A percentile compares a stretch with the other conserved stretches of the same genome.
Evolutionary conservation across 1,140 invertebrate species (phyloP).

Genomic region (Bombus sibiricus): DNA sequence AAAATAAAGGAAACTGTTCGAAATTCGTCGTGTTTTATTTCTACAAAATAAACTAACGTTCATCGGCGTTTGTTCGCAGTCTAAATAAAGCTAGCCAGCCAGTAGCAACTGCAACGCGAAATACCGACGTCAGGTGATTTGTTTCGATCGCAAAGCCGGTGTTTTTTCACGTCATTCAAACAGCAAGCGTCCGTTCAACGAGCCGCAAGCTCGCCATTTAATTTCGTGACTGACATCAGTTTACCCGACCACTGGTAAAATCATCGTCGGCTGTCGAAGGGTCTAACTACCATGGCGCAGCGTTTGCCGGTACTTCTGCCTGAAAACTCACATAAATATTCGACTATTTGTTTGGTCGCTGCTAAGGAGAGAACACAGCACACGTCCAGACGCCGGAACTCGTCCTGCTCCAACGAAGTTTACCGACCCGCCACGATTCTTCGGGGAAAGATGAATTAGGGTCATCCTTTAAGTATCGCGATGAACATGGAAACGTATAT

Average conservation of each 20-base stretch:
- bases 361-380: constrained; percentile 52
- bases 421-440: constrained; percentile 45
- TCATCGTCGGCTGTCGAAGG: constrained; percentile 51
- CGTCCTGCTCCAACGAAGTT: constrained; percentile 16
- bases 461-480: constrained; percentile 54
- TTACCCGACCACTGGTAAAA: constrained; percentile 30
- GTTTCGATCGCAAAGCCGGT: constrained; percentile 45
- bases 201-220: constrained; percentile 50
- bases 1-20: neutral
- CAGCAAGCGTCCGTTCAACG: constrained; percentile 21
- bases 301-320: constrained; percentile 7
- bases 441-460: constrained; percentile 50
- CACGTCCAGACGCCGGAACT: constrained; percentile 4
- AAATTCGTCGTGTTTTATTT: neutral
- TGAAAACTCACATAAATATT: constrained; percentile 62
- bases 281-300: neutral
- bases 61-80: constrained; percentile 11
- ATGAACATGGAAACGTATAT: constrained; percentile 21
- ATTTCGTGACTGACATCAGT: constrained; percentile 55
- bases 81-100: neutral
- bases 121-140: constrained; percentile 34
- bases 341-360: constrained; percentile 54
- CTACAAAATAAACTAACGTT: neutral
- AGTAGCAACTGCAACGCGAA: neutral
- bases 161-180: constrained; percentile 47